Percentiles rank a stretch among this genome's conserved stretches.
phyloP scores from a whole-genome alignment of 2,888 invertebrate genomes.

The Melolontha melolontha region DNA sequence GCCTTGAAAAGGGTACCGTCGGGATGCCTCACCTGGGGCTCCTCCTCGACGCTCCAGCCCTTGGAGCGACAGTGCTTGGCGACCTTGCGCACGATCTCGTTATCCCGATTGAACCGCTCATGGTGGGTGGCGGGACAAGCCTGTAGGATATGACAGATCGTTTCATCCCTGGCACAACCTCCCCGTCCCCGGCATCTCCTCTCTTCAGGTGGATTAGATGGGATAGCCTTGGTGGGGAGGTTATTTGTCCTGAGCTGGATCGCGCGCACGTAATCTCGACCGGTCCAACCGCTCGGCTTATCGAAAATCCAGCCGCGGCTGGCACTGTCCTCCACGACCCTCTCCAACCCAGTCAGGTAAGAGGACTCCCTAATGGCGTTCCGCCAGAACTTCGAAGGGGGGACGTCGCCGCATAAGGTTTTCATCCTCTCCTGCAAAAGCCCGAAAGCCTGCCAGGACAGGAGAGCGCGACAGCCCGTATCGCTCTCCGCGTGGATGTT shows the following conservation, averaged over 20 bases:
- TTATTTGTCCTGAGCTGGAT: no score
- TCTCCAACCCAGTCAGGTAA: constrained; percentile 46
- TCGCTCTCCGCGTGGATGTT: constrained; percentile 29
- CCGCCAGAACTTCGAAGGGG: constrained; percentile 31
- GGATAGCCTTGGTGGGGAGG: no score
- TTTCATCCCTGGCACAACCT: no score
- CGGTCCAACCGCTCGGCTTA: constrained; percentile 46
- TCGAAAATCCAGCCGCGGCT: constrained; percentile 46
- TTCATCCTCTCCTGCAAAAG: background rate
- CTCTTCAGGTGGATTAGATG: no score
- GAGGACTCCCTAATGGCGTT: constrained; percentile 21
- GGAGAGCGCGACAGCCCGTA: background rate
- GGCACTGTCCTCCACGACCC: constrained; percentile 41
- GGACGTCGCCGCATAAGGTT: constrained; percentile 18
- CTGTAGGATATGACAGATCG: constrained; percentile 47
- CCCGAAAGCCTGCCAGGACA: background rate
- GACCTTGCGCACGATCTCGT: constrained; percentile 48
- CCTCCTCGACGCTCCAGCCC: no score
- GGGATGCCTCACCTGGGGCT: no score
- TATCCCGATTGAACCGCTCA: constrained; percentile 46
- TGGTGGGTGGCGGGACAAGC: constrained; percentile 42
- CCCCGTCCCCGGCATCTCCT: no score
- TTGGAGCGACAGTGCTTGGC: no score
- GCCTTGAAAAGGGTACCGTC: constrained; percentile 50
- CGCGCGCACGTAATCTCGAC: no score